A percentile compares a stretch with the other conserved stretches of the same genome.
These are phyloP conservation scores for Parnassius mnemosyne DNA, from an alignment of 2,888 invertebrate species.

Conservation along the genomic window DNA sequence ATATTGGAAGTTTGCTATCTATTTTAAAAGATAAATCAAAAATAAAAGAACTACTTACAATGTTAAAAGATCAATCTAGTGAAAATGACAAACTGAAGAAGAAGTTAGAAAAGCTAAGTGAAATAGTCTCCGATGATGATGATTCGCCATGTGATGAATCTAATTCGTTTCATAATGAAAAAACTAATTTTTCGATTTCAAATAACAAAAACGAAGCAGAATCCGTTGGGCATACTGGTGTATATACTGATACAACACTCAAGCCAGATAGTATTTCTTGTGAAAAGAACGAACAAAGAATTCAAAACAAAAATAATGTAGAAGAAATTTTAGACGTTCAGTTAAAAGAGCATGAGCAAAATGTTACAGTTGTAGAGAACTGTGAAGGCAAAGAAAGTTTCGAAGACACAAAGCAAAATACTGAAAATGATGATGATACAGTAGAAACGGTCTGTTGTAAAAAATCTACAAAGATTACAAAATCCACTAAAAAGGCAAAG, in stretches of 20 bases:
- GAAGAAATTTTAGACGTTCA: too few relatives aligned
- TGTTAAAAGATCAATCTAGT: conserved; percentile 60
- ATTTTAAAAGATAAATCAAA: conserved; percentile 72
- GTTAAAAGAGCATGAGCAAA: too few relatives aligned
- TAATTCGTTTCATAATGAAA: conserved; percentile 13
- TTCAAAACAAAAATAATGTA: too few relatives aligned
- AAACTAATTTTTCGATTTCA: background rate
- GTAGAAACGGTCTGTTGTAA: conserved; percentile 20
- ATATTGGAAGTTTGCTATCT: conserved; percentile 58
- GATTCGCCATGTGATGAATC: conserved; percentile 29
- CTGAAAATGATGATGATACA: conserved; percentile 20
- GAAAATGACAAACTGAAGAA: conserved; percentile 78
- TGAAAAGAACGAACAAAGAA: too few relatives aligned
- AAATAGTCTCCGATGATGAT: conserved; percentile 77
- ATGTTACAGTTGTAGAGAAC: too few relatives aligned
- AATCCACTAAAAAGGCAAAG: conserved; percentile 34
- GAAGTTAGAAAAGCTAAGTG: conserved; percentile 79
- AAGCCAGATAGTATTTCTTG: too few relatives aligned
- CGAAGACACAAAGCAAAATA: background rate
- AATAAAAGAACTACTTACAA: conserved; percentile 68
- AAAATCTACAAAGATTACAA: conserved; percentile 30
- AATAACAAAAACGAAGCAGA: background rate
- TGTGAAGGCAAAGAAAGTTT: too few relatives aligned
- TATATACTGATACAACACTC: too few relatives aligned
- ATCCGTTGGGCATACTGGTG: too few relatives aligned